Percentiles rank a stretch among this genome's conserved stretches.
Conservation (phyloP, 2,113 vertebrate genomes). For the Hemichromis elongatus region DNA sequence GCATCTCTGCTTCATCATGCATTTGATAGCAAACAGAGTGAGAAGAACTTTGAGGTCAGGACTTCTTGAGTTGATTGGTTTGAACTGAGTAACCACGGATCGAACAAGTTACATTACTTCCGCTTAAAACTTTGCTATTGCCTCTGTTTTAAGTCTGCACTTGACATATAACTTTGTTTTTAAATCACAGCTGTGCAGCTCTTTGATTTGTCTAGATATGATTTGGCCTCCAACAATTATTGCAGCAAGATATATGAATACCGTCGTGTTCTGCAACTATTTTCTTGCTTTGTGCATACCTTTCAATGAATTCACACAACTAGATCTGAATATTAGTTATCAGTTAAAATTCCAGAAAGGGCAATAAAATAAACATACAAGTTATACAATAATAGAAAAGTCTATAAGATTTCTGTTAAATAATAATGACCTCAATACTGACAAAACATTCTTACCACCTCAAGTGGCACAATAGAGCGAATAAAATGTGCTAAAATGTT, state of each 20-base stretch:
- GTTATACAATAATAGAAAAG: too few relatives aligned
- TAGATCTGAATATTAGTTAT: background rate
- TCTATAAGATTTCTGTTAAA: background rate
- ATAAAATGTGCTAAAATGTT: background rate
- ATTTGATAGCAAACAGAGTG: background rate
- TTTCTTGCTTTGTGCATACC: background rate
- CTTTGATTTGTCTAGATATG: background rate
- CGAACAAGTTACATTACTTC: background rate
- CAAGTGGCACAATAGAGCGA: background rate
- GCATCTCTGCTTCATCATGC: background rate
- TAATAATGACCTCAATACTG: background rate
- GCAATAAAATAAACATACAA: background rate
- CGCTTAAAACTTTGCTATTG: rapidly evolving
- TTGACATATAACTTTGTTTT: background rate
- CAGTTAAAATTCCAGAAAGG: background rate
- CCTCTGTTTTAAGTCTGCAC: background rate
- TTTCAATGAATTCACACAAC: background rate
- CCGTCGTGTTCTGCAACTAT: background rate
- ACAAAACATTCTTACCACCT: rapidly evolving
- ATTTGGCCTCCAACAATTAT: background rate
- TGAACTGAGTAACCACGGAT: background rate
- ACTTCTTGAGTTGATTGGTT: background rate
- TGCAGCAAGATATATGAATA: background rate
- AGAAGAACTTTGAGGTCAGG: background rate
- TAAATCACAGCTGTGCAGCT: rapidly evolving